Evolutionary conservation across 2,113 vertebrate species (phyloP).

Genomic region (Oncorhynchus clarkii): DNA sequence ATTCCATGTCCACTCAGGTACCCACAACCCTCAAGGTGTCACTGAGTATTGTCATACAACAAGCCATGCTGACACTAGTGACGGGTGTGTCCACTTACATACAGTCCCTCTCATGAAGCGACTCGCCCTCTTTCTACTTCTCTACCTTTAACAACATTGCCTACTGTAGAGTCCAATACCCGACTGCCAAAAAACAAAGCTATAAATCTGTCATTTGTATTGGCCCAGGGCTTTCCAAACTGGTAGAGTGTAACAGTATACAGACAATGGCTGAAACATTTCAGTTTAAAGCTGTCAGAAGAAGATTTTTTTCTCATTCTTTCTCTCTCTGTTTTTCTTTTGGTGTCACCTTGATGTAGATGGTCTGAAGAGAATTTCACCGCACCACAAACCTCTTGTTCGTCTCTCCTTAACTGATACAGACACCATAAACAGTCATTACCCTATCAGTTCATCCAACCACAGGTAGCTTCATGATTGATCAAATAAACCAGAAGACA

Average conservation of each 20-base stretch:
- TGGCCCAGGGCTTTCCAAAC: slow-evolving; percentile 4
- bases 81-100: slow-evolving; percentile 8
- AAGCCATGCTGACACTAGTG: background rate
- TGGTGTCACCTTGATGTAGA: background rate
- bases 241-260: slow-evolving; percentile 8
- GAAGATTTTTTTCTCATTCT: background rate
- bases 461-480: slow-evolving; percentile 1
- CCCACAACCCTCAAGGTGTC: background rate
- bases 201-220: slow-evolving; percentile 41
- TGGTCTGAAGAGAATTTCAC: background rate
- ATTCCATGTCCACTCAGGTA: background rate
- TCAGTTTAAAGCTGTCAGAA: background rate
- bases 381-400: background rate
- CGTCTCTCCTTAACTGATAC: background rate
- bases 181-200: slow-evolving; percentile 31
- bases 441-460: slow-evolving; percentile 3
- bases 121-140: background rate
- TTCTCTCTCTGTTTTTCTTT: background rate
- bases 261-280: slow-evolving; percentile 13
- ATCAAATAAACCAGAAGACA: background rate
- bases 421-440: slow-evolving; percentile 27
- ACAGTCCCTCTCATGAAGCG: background rate
- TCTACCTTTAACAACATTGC: background rate
- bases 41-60: background rate
- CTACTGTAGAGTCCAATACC: slow-evolving; percentile 2